These are phyloP conservation scores for Holothuria scabra DNA, from an alignment of 53 echinoderm and acorn worm genomes.

Conservation along the genomic window DNA sequence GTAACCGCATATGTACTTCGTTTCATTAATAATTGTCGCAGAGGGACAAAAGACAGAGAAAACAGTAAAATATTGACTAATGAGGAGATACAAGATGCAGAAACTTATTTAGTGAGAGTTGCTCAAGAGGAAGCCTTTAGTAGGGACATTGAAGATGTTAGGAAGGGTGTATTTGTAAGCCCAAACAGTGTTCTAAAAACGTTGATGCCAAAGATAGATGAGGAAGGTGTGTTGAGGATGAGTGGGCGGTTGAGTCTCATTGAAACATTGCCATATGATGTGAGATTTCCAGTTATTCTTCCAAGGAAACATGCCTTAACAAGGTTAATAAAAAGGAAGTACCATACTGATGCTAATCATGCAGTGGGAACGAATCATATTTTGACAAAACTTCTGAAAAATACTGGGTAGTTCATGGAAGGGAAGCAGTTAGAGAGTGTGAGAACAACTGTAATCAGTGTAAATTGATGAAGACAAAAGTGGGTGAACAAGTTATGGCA, in stretches of 20 bases:
- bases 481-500: neutral
- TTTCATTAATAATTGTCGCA: conserved; percentile 28
- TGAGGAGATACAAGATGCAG: conserved; percentile 16
- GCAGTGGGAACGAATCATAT: conserved; percentile 31
- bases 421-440: conserved; percentile 31
- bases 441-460: conserved; percentile 36
- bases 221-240: conserved; percentile 37
- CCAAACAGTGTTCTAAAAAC: conserved; percentile 6
- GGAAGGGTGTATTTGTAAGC: neutral
- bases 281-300: conserved; percentile 14
- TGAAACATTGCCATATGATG: conserved; percentile 49
- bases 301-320: conserved; percentile 34
- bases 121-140: conserved; percentile 12
- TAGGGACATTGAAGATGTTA: conserved; percentile 27
- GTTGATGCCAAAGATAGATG: conserved; percentile 32
- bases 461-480: conserved; percentile 17
- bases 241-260: conserved; percentile 43
- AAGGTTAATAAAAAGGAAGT: conserved; percentile 24
- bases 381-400: conserved; percentile 9
- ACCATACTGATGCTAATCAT: conserved; percentile 35
- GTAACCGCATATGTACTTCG: conserved; percentile 17
- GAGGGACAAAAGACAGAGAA: neutral
- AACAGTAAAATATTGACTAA: neutral
- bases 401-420: conserved; percentile 29
- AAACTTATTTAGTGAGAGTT: conserved; percentile 3